Conservation (phyloP, 2,113 vertebrate species). For the Rhinolophus sinicus region DNA sequence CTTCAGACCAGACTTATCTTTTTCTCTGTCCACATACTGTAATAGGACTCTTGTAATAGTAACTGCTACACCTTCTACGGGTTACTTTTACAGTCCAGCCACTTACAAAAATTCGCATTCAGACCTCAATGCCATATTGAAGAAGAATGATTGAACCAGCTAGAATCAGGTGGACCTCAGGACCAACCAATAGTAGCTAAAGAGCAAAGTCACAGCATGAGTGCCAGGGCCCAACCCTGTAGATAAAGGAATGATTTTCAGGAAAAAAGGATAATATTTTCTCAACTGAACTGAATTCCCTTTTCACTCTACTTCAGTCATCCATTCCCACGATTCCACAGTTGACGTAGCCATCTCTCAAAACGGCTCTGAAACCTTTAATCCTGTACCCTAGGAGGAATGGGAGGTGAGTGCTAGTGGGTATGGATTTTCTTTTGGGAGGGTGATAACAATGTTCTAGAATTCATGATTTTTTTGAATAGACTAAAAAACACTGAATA, state of each 20-base stretch:
- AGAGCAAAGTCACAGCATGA: neutral
- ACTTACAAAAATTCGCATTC: neutral
- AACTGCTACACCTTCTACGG: neutral
- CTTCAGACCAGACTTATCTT: neutral
- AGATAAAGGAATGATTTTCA: neutral
- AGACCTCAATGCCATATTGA: neutral
- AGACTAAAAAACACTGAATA: neutral
- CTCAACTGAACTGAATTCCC: neutral
- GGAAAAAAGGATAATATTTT: neutral
- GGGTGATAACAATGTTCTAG: neutral
- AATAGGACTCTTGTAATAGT: neutral
- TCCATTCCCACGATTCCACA: neutral
- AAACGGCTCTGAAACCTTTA: neutral
- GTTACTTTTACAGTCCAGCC: neutral
- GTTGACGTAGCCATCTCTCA: neutral
- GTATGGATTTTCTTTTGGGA: neutral
- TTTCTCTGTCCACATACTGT: neutral
- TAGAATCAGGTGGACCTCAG: neutral
- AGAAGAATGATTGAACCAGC: neutral
- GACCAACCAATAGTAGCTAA: neutral
- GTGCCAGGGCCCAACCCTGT: neutral
- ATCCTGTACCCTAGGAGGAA: neutral
- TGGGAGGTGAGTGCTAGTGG: neutral
- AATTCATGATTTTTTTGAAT: neutral
- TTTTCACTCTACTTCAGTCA: neutral